Conservation (phyloP, 2,797 vertebrate genomes). For the Hoplostethus mediterraneus region DNA sequence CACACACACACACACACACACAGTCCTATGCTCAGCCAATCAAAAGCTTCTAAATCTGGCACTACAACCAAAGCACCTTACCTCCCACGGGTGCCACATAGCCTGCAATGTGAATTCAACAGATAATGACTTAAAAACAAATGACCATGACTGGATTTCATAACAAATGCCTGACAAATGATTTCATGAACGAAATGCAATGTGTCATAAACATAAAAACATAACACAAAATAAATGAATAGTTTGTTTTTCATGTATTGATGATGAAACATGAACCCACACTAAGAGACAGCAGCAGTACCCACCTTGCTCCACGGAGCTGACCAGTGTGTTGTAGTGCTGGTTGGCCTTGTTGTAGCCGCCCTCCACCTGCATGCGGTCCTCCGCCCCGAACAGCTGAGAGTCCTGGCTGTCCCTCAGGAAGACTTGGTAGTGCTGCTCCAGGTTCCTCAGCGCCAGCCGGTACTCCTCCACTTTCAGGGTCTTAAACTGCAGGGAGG, state of each 20-base stretch:
- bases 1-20: conserved; percentile 27
- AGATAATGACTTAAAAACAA: conserved; percentile 46
- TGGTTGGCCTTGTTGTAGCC: conserved; percentile 87
- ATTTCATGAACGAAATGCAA: conserved; percentile 25
- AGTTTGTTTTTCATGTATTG: not conserved
- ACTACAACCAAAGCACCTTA: conserved; percentile 60
- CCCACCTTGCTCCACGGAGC: conserved; percentile 90
- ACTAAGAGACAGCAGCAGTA: accelerated
- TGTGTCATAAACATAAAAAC: not conserved
- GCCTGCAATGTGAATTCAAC: conserved; percentile 79
- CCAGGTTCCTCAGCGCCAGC: conserved; percentile 88
- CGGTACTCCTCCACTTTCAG: conserved; percentile 91
- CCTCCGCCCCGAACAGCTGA: conserved; percentile 89
- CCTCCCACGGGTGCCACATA: conserved; percentile 68
- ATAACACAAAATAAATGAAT: not conserved
- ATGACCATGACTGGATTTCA: conserved; percentile 43
- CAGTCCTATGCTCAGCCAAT: conserved; percentile 47
- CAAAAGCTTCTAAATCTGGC: conserved; percentile 36
- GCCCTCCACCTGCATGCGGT: conserved; percentile 90
- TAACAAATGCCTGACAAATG: conserved; percentile 32
- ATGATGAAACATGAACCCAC: not conserved
- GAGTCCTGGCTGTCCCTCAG: conserved; percentile 92
- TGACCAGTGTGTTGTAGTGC: conserved; percentile 90
- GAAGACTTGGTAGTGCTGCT: conserved; percentile 93
- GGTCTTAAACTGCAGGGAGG: conserved; percentile 87